phyloP scores from a whole-genome alignment of 2,113 vertebrate species.

The Zosterops borbonicus region DNA sequence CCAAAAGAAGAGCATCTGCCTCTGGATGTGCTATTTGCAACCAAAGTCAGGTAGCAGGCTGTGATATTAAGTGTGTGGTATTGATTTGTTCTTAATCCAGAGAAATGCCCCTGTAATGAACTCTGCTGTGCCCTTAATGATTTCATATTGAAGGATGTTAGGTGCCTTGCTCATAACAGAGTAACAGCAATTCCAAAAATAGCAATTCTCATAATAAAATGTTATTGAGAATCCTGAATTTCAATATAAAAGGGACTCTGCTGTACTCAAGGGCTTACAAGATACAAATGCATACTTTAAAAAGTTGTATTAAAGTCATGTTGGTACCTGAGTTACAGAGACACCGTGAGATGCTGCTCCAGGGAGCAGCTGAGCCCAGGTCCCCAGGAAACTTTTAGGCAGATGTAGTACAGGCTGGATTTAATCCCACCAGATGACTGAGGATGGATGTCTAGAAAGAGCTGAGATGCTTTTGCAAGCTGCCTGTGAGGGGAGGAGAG shows the following conservation, averaged over 20 bases:
- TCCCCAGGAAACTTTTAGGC: conserved; percentile 12
- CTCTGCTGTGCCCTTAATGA: conserved; percentile 62
- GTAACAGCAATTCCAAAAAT: conserved; percentile 64
- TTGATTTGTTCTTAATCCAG: conserved; percentile 70
- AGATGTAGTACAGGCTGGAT: background rate
- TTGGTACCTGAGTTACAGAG: background rate
- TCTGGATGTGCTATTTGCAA: conserved; percentile 48
- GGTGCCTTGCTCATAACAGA: conserved; percentile 51
- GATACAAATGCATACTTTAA: conserved; percentile 60
- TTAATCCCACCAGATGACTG: background rate
- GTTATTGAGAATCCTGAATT: conserved; percentile 64
- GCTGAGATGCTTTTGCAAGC: background rate
- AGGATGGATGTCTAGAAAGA: background rate
- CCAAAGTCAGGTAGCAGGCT: conserved; percentile 9
- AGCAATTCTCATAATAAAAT: conserved; percentile 68
- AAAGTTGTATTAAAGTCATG: conserved; percentile 49
- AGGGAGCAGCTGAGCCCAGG: background rate
- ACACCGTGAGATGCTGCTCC: background rate
- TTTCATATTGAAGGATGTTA: conserved; percentile 58
- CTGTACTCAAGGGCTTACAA: conserved; percentile 64
- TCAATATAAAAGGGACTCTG: conserved; percentile 72
- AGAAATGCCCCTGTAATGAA: conserved; percentile 72
- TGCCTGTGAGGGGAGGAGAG: background rate
- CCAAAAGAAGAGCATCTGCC: conserved; percentile 16
- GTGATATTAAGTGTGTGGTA: conserved; percentile 59